Base-by-base conservation (phyloP, 2,113 vertebrate genomes). In the Euleptes europaea region DNA sequence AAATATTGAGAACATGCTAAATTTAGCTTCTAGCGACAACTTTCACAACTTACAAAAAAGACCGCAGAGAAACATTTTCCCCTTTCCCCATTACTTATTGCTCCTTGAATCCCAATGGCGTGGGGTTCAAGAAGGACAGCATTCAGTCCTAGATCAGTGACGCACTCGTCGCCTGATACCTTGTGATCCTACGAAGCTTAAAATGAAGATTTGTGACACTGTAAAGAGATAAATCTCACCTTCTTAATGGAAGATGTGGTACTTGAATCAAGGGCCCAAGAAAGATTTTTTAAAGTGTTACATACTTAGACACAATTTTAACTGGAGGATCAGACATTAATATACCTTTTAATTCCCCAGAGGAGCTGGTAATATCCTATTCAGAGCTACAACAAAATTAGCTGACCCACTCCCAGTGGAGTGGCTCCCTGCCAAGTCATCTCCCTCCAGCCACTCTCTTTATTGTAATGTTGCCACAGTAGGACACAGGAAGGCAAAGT, bases 301-400 rank as follows among this genome's bases (percentile, higher is more conserved):
- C 77, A 85, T 85, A 85, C 84, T 85, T 85, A 85, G 77, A 65
- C 84, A 72, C 84, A 85, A 85, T 85, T 85, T 85, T 85, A 85
- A 73, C 77, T 85, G 77, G 72, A 80, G 84, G 84, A 85, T 85
- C 84, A 85, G 77, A 72, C 69, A 85, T 85, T 80, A 80, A 85
- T 85, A 79, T 73, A 85, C 83, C 75, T 84, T 84, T 78, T 84
- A 85, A 85, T 85, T 85, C 84, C 84, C 77, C 84, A 73, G 84
- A 85, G 84, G 78, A 80, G 77, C 77, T 85, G 69, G 69, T 80
- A 85, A 85, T 85, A 85, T 85, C 54, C 69, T 85, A 80, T 85
- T 85, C 84, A 85, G 84, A 85, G 84, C 84, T 85, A 73, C 84
- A 85, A 85, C 84, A 85, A 85, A 85, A 85, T 85, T 85, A 85